Evolutionary conservation across 1,140 invertebrate species (phyloP), one percentile per base, ranked within the genome.

Genomic region (Asobara japonica): DNA sequence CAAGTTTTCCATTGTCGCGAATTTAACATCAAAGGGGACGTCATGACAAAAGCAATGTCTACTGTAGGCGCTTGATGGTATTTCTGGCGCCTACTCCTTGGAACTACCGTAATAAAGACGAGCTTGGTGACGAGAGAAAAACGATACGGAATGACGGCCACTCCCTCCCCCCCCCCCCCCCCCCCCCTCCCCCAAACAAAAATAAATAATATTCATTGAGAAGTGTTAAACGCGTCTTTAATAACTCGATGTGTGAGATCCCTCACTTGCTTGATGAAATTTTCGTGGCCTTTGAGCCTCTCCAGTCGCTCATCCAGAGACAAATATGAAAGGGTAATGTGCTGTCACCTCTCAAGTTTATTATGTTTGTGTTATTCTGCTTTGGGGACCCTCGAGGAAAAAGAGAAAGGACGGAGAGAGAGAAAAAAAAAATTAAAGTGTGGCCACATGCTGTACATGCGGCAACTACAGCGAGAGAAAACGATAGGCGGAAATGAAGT

Each of bases 21-120:
- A 45, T 45, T 11, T 45, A n/a, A n/a, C 25, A 4, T 30, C 25
- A 62, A 62, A 62, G 30, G n/a, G 31, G 31, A 2, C 8, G 11
- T 11, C 64, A 36, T 8, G 7, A 22, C 16, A 38, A 20, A 41
- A 36, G 36, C 36, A n/a, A n/a, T 38, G 36, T 38, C 36, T 45
- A 13, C 18, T 16, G 41, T 16, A 16, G 13, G 38, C 30, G n/a
- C 22, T 27, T 48, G 20, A 48, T 25, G 65, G 48, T 66, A 66
- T 66, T 48, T 66, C 27, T 66, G 65, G 65, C 38, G 65, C 36
- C 65, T 22, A 7, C 11, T 56, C 22, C 7, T 13, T 22, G 25
- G 20, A 51, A 51, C 18, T 20, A 16, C 51, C n/a, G 36, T 29
- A 48, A 66, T 66, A 48, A 66, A 45, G 38, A 66, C 38, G n/a